Percentiles rank a stretch among this genome's conserved stretches.
These are phyloP conservation scores for Nycteola revayana DNA, from an alignment of 2,888 invertebrate species.

Conservation along the genomic window DNA sequence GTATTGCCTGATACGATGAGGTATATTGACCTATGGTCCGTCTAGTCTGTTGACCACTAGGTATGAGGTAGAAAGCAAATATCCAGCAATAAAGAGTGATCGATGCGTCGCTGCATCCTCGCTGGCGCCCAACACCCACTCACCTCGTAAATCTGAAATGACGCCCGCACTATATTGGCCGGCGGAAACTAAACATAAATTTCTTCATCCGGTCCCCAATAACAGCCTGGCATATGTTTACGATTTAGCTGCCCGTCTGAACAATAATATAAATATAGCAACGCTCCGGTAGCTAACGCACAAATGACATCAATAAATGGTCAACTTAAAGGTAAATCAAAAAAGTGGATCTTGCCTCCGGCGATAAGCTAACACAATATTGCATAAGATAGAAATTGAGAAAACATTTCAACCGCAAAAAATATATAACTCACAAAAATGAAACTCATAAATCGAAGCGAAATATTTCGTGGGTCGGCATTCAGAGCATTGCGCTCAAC, in stretches of 20 bases:
- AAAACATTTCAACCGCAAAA: conserved; percentile 54
- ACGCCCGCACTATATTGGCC: conserved; percentile 36
- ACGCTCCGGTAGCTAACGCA: too few species aligned
- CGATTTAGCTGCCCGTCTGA: too few species aligned
- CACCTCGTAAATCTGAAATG: conserved; percentile 50
- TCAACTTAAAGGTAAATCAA: conserved; percentile 10
- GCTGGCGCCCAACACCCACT: conserved; percentile 4
- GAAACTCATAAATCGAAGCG: conserved; percentile 74
- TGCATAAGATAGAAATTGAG: conserved; percentile 42
- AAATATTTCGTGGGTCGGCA: conserved; percentile 68
- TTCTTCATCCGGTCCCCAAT: too few species aligned
- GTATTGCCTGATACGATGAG: not conserved
- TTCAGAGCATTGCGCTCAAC: conserved; percentile 66
- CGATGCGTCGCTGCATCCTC: conserved; percentile 25
- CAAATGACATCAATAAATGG: too few species aligned
- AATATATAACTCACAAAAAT: conserved; percentile 63
- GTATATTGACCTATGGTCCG: not conserved
- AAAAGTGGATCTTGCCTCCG: conserved; percentile 4
- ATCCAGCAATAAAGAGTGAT: conserved; percentile 34
- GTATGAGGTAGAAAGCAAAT: conserved; percentile 21
- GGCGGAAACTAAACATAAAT: conserved; percentile 21
- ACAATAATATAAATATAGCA: too few species aligned
- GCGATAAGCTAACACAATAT: conserved; percentile 11
- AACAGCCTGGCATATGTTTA: too few species aligned
- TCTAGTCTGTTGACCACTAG: conserved; percentile 23